Evolutionary conservation across 2,888 invertebrate genomes (phyloP).

Genomic region (Spodoptera picta): DNA sequence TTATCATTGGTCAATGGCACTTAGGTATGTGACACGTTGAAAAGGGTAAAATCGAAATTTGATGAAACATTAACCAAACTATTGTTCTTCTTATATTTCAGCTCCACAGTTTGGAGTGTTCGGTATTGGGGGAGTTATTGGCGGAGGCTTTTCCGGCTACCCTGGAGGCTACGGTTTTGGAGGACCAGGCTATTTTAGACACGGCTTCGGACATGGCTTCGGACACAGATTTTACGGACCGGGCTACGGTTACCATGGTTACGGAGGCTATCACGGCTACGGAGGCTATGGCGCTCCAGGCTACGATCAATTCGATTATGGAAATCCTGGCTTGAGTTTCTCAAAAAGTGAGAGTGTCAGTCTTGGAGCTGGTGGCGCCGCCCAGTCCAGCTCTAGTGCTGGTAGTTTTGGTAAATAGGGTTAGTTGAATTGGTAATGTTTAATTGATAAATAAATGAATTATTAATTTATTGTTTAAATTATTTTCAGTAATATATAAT

Average conservation of each 20-base stretch:
- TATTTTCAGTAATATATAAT: too few relatives aligned
- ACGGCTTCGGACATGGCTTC: conserved; percentile 1
- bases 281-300: conserved; percentile 12
- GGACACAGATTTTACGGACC: conserved; percentile 3
- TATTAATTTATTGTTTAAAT: conserved; percentile 4
- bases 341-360: conserved; percentile 36
- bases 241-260: conserved; percentile 1
- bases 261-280: neutral
- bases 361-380: conserved; percentile 30
- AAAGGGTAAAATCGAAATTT: too few relatives aligned
- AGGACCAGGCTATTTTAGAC: conserved; percentile 2
- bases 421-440: neutral
- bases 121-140: conserved; percentile 30
- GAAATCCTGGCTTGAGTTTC: conserved; percentile 29
- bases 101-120: conserved; percentile 33
- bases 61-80: too few relatives aligned
- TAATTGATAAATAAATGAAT: neutral
- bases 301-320: conserved; percentile 8
- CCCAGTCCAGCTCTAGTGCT: conserved; percentile 54
- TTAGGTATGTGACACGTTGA: too few relatives aligned
- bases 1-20: too few relatives aligned
- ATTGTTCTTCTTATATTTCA: conserved; percentile 5
- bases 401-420: conserved; percentile 54
- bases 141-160: conserved; percentile 16
- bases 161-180: conserved; percentile 6